A percentile compares a stretch with the other conserved stretches of the same genome.
Conservation (phyloP, 2,797 vertebrate species). For the Champsocephalus esox region DNA sequence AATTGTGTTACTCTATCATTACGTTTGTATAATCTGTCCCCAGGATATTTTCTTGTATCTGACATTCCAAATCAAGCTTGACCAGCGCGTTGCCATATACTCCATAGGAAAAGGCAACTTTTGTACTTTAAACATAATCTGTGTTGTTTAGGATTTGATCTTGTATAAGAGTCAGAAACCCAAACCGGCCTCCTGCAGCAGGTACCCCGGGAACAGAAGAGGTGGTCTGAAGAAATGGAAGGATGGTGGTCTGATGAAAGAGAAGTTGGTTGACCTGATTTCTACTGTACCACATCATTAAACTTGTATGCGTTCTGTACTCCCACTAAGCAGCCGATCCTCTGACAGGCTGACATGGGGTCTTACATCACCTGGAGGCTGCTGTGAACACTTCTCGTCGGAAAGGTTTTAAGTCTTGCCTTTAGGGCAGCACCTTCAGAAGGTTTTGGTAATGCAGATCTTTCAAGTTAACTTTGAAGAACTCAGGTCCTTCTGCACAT, state of each 20-base stretch:
- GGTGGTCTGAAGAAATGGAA: slow-evolving; percentile 60
- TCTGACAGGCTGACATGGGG: slow-evolving; percentile 45
- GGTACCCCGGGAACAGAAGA: slow-evolving; percentile 52
- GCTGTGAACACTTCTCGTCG: slow-evolving; percentile 52
- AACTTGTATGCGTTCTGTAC: slow-evolving; percentile 53
- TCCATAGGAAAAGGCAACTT: slow-evolving; percentile 15
- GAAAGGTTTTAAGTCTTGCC: slow-evolving; percentile 54
- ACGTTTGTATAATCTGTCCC: no score
- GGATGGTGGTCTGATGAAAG: slow-evolving; percentile 67
- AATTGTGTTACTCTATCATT: no score
- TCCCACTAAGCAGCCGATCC: slow-evolving; percentile 46
- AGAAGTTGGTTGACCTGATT: slow-evolving; percentile 60
- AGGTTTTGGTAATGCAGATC: slow-evolving; percentile 57
- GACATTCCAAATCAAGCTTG: no score
- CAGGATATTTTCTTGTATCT: no score
- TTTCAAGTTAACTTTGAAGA: slow-evolving; percentile 42
- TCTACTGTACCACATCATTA: slow-evolving; percentile 51
- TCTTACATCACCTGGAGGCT: slow-evolving; percentile 55
- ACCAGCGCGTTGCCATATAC: slow-evolving; percentile 10
- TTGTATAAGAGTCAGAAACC: slow-evolving; percentile 10
- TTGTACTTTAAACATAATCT: slow-evolving; percentile 4
- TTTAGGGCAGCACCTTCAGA: slow-evolving; percentile 51
- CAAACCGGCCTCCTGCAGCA: slow-evolving; percentile 32
- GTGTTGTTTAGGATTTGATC: slow-evolving; percentile 12
- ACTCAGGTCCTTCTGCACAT: slow-evolving; percentile 4